Conservation (phyloP, 2,797 vertebrate genomes). For the Pangasius djambal region DNA sequence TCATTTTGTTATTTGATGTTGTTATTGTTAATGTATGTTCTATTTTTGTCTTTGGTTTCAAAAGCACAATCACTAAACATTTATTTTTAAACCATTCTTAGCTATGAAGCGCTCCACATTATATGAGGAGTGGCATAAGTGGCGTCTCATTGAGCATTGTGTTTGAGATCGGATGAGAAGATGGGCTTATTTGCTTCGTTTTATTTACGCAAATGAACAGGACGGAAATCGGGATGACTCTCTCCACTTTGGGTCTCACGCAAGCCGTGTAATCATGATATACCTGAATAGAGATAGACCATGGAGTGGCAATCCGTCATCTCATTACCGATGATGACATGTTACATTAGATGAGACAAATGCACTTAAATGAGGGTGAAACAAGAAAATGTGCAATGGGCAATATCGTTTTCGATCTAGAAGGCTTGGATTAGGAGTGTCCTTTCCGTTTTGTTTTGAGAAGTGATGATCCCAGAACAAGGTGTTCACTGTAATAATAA, state of each 20-base stretch:
- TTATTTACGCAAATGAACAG: slow-evolving; percentile 41
- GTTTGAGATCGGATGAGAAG: slow-evolving; percentile 31
- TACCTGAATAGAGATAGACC: slow-evolving; percentile 28
- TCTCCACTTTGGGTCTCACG: slow-evolving; percentile 25
- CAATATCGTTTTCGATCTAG: slow-evolving; percentile 38
- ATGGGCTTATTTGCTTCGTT: slow-evolving; percentile 36
- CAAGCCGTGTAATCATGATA: slow-evolving; percentile 33
- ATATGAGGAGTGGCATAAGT: slow-evolving; percentile 78
- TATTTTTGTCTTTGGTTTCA: slow-evolving; percentile 94
- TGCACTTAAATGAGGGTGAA: slow-evolving; percentile 54
- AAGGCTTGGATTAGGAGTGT: slow-evolving; percentile 30
- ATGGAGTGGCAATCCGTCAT: slow-evolving; percentile 34
- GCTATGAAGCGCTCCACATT: slow-evolving; percentile 78
- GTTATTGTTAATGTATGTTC: slow-evolving; percentile 73
- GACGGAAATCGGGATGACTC: slow-evolving; percentile 55
- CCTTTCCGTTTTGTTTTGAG: slow-evolving; percentile 41
- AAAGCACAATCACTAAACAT: slow-evolving; percentile 99
- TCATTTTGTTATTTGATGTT: slow-evolving; percentile 67
- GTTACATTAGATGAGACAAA: slow-evolving; percentile 47
- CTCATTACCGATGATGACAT: slow-evolving; percentile 25
- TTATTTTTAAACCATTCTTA: slow-evolving; percentile 95
- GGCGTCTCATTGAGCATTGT: slow-evolving; percentile 77
- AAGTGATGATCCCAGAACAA: slow-evolving; percentile 26
- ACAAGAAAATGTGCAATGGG: slow-evolving; percentile 43
- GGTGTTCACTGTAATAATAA: slow-evolving; percentile 43